Evolutionary conservation across 1,140 invertebrate species (phyloP).

Genomic region (Drosophila parvula): DNA sequence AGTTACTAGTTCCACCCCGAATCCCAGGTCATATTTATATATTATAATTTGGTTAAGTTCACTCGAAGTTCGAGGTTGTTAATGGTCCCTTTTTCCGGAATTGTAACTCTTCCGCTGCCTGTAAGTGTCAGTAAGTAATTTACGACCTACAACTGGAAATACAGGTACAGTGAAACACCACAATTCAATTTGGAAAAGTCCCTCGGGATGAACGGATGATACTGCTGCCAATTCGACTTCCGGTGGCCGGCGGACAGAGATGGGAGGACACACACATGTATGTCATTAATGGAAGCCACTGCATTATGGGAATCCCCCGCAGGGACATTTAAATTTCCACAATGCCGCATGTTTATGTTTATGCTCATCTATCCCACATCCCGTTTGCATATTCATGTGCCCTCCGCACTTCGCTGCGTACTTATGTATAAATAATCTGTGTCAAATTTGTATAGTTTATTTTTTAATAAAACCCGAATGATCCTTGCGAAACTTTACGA

Average conservation of each 20-base stretch:
- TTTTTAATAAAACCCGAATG: constrained; percentile 78
- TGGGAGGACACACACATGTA: constrained; percentile 1
- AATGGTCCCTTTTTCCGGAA: background rate
- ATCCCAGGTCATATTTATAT: background rate
- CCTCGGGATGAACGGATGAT: constrained; percentile 1
- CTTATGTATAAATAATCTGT: constrained; percentile 71
- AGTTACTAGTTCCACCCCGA: background rate
- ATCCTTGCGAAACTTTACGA: constrained; percentile 69
- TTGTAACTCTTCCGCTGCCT: constrained; percentile 1
- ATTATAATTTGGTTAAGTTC: constrained; percentile 8
- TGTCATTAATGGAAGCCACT: constrained; percentile 26
- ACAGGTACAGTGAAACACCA: constrained; percentile 19
- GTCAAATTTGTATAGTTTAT: constrained; percentile 82
- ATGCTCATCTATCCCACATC: constrained; percentile 32
- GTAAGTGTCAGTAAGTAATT: constrained; percentile 1
- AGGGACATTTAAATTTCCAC: constrained; percentile 17
- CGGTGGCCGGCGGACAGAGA: background rate
- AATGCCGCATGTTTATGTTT: constrained; percentile 22
- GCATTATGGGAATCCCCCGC: constrained; percentile 25
- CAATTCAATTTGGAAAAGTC: constrained; percentile 31
- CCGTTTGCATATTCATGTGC: constrained; percentile 54
- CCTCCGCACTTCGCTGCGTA: constrained; percentile 35
- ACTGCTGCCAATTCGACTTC: constrained; percentile 4
- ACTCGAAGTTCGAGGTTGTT: background rate
- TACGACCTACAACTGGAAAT: constrained; percentile 10